A percentile compares a stretch with the other conserved stretches of the same genome.
phyloP scores from a whole-genome alignment of 2,797 vertebrate species.

The Stomatorhinus walkeri region DNA sequence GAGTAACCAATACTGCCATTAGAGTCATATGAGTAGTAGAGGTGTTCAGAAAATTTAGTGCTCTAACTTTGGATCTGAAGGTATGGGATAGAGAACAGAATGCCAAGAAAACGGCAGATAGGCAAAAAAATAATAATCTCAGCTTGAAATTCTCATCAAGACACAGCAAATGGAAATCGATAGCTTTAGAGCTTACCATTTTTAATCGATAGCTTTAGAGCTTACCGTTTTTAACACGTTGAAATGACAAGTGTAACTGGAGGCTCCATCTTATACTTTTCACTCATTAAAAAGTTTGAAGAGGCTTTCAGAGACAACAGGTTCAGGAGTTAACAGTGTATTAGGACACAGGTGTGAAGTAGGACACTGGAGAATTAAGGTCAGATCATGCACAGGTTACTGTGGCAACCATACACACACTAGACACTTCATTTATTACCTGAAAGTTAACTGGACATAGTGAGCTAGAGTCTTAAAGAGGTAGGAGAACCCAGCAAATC shows the following conservation, averaged over 20 bases:
- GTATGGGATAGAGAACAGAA: neutral
- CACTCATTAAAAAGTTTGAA: neutral
- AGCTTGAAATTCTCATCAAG: neutral
- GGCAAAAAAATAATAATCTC: neutral
- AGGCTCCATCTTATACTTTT: neutral
- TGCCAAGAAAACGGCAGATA: neutral
- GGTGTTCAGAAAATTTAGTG: neutral
- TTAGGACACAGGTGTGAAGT: neutral
- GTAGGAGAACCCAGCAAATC: neutral
- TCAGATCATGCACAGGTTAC: neutral
- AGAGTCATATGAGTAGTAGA: neutral
- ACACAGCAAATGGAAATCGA: slow-evolving; percentile 1
- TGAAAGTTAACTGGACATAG: neutral
- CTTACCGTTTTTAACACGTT: neutral
- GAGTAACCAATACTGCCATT: neutral
- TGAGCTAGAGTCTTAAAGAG: neutral
- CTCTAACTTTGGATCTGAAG: neutral
- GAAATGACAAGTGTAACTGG: neutral
- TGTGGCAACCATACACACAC: neutral
- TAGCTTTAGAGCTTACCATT: neutral
- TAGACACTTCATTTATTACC: neutral
- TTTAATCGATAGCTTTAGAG: slow-evolving; percentile 4
- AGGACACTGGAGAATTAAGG: neutral
- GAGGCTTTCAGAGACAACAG: neutral
- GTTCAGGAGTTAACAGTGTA: neutral